Evolutionary conservation across 2,888 invertebrate genomes (phyloP), one percentile per base, ranked within the genome.

Genomic region (Polyommatus icarus): DNA sequence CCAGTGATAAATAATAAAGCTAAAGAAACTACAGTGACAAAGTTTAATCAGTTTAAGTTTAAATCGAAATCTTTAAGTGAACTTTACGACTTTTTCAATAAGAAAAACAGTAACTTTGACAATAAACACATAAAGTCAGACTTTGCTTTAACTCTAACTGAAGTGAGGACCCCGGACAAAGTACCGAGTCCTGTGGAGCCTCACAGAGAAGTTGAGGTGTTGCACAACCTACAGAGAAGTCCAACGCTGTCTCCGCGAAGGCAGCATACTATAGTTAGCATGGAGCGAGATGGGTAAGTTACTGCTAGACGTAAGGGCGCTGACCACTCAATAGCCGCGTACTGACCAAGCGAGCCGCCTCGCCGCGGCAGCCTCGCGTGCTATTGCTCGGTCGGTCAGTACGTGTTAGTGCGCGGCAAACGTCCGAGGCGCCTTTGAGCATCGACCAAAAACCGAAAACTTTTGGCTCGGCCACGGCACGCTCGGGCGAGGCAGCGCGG

Each of bases 181-280:
- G 85, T 90, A 2, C 89, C 90, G 0, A 93, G 95, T 85, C 95
- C 95, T 5, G 94, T 94, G 24, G 94, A 94, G 76, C 87, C 88
- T 24, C 96, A 96, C 82, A 95, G 95, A 81, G 95, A 95, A 86
- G 95, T 96, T 46, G 96, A 96, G 85, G 95, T 96, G 10, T 88
- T 96, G 54, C 96, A 96, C 83, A 96, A 96, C 84, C 88, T 96
- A 76, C 96, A 96, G 80, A 89, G 96, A 77, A 96, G 96, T 87
- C 96, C 96, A 0, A 89, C 85, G 0, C 86, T 91, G 6, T 95
- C 95, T 1, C 95, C 95, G 0, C 89, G 94, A n/a, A 86, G 92
- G 67, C 90, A 94, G n/a, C 88, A 89, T 78, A 90, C 91, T 6
- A 84, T 87, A 36, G 83, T 94, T 78, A 84, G 92, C 82, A 81